Conservation (phyloP, 1,140 invertebrate genomes). For the Drosophila lacteicornis region DNA sequence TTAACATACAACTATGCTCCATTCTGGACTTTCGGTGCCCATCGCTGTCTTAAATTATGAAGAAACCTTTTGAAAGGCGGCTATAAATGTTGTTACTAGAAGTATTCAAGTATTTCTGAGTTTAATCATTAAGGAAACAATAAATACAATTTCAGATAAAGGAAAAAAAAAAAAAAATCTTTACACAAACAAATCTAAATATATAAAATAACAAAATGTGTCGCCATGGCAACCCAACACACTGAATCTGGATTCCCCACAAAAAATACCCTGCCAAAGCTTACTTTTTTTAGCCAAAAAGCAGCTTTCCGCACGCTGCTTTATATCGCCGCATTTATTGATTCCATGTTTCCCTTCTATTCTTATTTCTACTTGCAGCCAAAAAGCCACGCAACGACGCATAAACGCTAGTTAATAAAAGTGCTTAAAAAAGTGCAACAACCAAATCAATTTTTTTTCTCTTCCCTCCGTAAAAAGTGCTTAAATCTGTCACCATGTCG, state of each 20-base stretch:
- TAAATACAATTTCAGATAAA: neutral
- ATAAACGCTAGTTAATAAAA: slow-evolving; percentile 27
- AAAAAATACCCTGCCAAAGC: slow-evolving; percentile 29
- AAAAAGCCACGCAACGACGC: slow-evolving; percentile 38
- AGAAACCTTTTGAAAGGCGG: no score
- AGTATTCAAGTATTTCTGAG: neutral
- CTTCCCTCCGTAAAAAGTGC: slow-evolving; percentile 24
- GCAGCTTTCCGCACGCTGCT: slow-evolving; percentile 42
- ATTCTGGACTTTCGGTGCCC: neutral
- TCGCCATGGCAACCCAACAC: neutral
- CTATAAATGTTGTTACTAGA: neutral
- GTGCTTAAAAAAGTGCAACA: slow-evolving; percentile 28
- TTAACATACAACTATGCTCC: neutral
- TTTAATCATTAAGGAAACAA: no score
- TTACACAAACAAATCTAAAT: neutral
- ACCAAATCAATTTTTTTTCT: slow-evolving; percentile 6
- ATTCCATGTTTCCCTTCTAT: slow-evolving; percentile 43
- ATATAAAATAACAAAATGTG: neutral
- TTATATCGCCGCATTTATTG: slow-evolving; percentile 50
- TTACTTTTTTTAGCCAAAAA: slow-evolving; percentile 19
- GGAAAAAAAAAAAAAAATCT: neutral
- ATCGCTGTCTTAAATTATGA: neutral
- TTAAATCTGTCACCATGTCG: slow-evolving; percentile 61
- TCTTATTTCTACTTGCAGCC: slow-evolving; percentile 59
- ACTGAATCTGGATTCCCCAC: neutral